Percentiles rank a stretch among this genome's conserved stretches.
phyloP scores from a whole-genome alignment of 2,113 vertebrate genomes.

The Falco punctatus region DNA sequence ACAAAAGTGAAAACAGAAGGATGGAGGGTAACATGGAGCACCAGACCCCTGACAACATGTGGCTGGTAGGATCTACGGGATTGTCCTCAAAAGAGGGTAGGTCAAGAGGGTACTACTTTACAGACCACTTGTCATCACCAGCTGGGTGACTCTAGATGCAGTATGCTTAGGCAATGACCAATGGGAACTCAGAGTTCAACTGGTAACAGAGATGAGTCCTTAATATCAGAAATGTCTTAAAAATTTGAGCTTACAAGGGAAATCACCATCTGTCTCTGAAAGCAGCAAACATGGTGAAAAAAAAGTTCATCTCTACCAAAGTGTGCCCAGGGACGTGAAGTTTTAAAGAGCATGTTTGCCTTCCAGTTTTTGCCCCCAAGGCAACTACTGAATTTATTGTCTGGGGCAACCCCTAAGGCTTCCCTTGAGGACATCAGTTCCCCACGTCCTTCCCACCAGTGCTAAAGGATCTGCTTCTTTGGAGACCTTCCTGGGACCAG shows the following conservation, averaged over 20 bases:
- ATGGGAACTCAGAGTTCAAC: accelerated
- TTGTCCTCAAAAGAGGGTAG: background rate
- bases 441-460: background rate
- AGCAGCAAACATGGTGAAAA: background rate
- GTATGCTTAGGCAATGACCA: background rate
- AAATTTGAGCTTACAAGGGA: background rate
- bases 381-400: background rate
- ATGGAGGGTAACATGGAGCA: accelerated
- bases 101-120: background rate
- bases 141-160: background rate
- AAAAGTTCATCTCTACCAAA: background rate
- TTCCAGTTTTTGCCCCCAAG: background rate
- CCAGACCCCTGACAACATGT: background rate
- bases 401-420: background rate
- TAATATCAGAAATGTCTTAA: background rate
- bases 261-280: background rate
- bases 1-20: accelerated
- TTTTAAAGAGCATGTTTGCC: background rate
- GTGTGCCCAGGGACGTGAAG: background rate
- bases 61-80: background rate
- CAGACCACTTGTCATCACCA: background rate
- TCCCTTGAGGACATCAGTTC: background rate
- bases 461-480: background rate
- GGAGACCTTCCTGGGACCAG: background rate
- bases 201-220: background rate